Base-by-base conservation (phyloP, 2,113 vertebrate species). In the Peromyscus maniculatus region DNA sequence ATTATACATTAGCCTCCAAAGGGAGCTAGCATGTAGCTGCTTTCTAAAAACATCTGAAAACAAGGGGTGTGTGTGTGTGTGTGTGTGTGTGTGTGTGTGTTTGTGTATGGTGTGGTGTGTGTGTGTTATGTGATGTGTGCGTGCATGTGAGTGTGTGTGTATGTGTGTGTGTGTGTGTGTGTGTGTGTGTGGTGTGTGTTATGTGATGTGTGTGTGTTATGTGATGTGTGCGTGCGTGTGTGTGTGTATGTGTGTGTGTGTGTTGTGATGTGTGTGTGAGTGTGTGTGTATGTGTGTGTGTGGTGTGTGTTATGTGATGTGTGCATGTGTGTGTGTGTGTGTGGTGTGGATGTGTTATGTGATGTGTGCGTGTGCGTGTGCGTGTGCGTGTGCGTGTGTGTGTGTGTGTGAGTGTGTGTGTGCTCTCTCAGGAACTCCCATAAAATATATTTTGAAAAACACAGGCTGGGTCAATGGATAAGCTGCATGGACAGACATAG, bases 371-470 rank as follows among this genome's bases (percentile, higher is more conserved):
- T 3, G 3, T 43, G 43, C 43, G 43, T 43, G 43, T 43, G 43
- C 3, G 43, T 43, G 43, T 55, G 3, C 31, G 49, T 33, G n/a
- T 55, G 59, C 36, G 22, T 22, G 21, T 36, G 83, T 84, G 33
- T 55, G 3, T 67, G 5, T 94, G 12, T 22, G 21, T 62, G 80
- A 15, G 36, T 24, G 79, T 21, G 52, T 57, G 79, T 12, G 5
- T 26, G 1, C 1, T 12, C 12, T 62, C 80, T 64, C 21, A 33
- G 33, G 11, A 69, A 91, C 24, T 15, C 13, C 21, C 22, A 64
- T 21, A 59, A 97, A 92, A 91, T 6, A 16, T 11, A 62, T 31
- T 93, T 93, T 84, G 64, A 83, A 83, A 96, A 91, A 55, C 31
- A 11, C 3, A 13, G 21, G 11, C 55, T 59, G 11, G 12, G 12